phyloP scores from a whole-genome alignment of 2,888 invertebrate genomes.

The Penaeus monodon region DNA sequence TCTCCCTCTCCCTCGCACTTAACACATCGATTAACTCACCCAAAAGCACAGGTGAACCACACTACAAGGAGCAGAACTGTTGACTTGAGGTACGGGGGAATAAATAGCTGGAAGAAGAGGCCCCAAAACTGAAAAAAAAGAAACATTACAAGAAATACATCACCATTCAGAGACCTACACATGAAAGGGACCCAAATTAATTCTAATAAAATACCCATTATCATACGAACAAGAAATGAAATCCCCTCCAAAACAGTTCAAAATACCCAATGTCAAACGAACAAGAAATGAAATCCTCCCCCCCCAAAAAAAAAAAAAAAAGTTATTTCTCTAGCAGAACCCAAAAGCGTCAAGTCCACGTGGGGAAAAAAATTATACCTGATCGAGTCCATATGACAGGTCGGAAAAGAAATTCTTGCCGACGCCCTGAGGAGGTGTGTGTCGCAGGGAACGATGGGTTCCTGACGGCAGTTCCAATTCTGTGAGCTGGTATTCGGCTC shows the following conservation, averaged over 20 bases:
- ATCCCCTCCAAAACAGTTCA: too few relatives aligned
- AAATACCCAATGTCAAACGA: too few relatives aligned
- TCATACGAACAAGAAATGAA: too few relatives aligned
- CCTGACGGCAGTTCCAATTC: conserved; percentile 79
- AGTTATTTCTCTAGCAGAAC: too few relatives aligned
- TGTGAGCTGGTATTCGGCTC: conserved; percentile 75
- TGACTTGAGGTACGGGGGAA: conserved; percentile 76
- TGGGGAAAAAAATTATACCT: conserved; percentile 68
- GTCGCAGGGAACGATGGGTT: conserved; percentile 66
- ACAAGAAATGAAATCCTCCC: too few relatives aligned
- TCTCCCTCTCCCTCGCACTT: too few relatives aligned
- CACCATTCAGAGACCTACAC: neutral
- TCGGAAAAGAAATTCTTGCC: conserved; percentile 73
- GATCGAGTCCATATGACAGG: conserved; percentile 72
- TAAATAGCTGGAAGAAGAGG: conserved; percentile 78
- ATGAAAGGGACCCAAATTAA: too few relatives aligned
- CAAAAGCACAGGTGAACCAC: conserved; percentile 75
- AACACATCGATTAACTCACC: conserved; percentile 67
- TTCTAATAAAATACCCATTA: too few relatives aligned
- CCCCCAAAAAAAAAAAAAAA: too few relatives aligned
- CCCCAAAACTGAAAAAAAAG: conserved; percentile 77
- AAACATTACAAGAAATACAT: neutral
- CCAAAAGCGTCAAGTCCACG: too few relatives aligned
- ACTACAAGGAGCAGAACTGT: conserved; percentile 77
- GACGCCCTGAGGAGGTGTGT: conserved; percentile 71